These are phyloP conservation scores for Philereme vetulata DNA, from an alignment of 2,888 invertebrate genomes.

Conservation along the genomic window DNA sequence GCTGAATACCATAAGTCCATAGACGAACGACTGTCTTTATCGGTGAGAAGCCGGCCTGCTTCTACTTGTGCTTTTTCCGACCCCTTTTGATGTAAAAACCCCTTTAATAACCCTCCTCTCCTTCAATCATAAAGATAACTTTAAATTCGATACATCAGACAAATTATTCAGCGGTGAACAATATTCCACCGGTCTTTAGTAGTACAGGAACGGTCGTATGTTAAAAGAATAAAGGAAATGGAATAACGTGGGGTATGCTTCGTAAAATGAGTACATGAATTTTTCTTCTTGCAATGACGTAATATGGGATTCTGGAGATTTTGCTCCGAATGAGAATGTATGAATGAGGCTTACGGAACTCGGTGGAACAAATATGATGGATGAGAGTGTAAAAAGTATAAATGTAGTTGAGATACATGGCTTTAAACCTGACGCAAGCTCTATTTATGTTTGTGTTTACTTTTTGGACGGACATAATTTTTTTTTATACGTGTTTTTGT, in stretches of 20 bases:
- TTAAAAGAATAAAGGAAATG: constrained; percentile 38
- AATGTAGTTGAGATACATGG: constrained; percentile 8
- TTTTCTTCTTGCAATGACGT: constrained; percentile 32
- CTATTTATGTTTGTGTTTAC: too few relatives aligned
- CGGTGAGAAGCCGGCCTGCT: too few relatives aligned
- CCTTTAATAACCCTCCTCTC: too few relatives aligned
- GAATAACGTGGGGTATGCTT: constrained; percentile 37
- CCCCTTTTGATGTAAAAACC: too few relatives aligned
- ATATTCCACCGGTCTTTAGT: constrained; percentile 2
- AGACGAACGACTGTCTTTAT: too few relatives aligned
- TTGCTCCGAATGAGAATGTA: constrained; percentile 29
- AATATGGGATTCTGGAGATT: constrained; percentile 28
- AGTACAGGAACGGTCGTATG: constrained; percentile 30
- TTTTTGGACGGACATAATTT: too few relatives aligned
- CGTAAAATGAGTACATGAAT: constrained; percentile 36
- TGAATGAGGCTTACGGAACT: constrained; percentile 28
- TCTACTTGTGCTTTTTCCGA: too few relatives aligned
- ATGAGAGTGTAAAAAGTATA: constrained; percentile 7
- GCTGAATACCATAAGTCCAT: too few relatives aligned
- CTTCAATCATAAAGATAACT: too few relatives aligned
- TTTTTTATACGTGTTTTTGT: too few relatives aligned
- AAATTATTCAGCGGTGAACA: too few relatives aligned
- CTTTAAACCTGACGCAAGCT: background rate
- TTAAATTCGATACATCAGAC: too few relatives aligned
- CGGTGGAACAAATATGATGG: constrained; percentile 28